Base-by-base conservation (phyloP, 2,888 invertebrate species). In the Drosophila aldrichi region DNA sequence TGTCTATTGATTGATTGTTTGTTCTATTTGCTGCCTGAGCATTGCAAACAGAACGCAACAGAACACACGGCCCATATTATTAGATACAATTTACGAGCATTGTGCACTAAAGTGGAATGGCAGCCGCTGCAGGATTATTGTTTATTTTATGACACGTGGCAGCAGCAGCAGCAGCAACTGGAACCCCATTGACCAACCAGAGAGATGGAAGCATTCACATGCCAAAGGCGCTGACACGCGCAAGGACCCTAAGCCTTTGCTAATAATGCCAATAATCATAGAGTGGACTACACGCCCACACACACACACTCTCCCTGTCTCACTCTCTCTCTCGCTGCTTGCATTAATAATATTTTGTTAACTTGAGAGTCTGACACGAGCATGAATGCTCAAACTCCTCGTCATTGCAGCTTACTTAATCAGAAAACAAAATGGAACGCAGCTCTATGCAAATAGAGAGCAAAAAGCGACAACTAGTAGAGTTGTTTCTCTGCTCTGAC, bases 1-100 rank as follows among this genome's bases (percentile, higher is more conserved):
- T 84, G 84, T 84, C 87, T 84, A 89, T 84, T 84, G 89, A 86
- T 86, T 86, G 89, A 86, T 89, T 86, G 89, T 89, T 88, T 89
- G 84, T 79, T 87, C 89, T 83, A 72, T 78, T 88, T 70, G 77
- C 78, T 66, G 75, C 61, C 67, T 68, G 75, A 68, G 62, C 74
- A 74, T 54, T 60, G 68, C 73, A 62, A 70, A 66, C 46, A 77
- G 77, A 77, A 62, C 46, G 34, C 44, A 75, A 60, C 48, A 25
- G 49, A 72, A 61, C 79, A 77, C 88, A 81, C 77, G 81, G 74
- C 74, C 78, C 86, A 88, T 82, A 89, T 86, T 89, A 86, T 86
- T 88, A 86, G 89, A 89, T 82, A 86, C 88, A 88, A 89, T 84
- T 84, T 88, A 87, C 75, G 76, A 79, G 79, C 58, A 75, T 87